A percentile compares a stretch with the other conserved stretches of the same genome.
Evolutionary conservation across 92 coral and sea anemone species (phyloP).

Genomic region (Siderastrea radians): DNA sequence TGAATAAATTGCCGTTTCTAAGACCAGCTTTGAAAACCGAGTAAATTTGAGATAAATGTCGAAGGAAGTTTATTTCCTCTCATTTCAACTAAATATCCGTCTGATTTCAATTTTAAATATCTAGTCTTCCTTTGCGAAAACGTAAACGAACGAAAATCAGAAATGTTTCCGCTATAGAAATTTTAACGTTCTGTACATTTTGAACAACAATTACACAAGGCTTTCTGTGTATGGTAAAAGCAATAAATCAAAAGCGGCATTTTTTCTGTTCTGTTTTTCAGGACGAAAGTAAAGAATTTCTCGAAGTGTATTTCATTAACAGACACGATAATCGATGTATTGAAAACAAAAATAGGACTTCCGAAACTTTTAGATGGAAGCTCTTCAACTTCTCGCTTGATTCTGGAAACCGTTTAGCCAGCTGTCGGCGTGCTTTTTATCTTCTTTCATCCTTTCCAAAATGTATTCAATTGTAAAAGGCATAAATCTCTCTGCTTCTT

Average conservation of each 20-base stretch:
- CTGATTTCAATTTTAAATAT: neutral
- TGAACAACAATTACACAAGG: slow-evolving; percentile 3
- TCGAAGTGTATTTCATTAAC: slow-evolving; percentile 4
- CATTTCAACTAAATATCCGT: neutral
- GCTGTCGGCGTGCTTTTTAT: slow-evolving; percentile 18
- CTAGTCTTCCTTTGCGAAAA: neutral
- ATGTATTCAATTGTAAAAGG: slow-evolving; percentile 19
- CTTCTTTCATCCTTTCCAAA: neutral
- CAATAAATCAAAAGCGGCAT: slow-evolving; percentile 11
- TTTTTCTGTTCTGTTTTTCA: neutral
- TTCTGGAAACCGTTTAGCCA: slow-evolving; percentile 39
- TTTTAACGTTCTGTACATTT: neutral
- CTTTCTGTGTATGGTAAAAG: neutral
- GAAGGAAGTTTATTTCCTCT: slow-evolving; percentile 5
- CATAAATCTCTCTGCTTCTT: slow-evolving; percentile 20
- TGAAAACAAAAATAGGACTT: slow-evolving; percentile 24
- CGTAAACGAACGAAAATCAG: neutral
- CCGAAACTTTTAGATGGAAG: slow-evolving; percentile 21
- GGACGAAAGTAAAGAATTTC: slow-evolving; percentile 20
- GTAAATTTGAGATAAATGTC: slow-evolving; percentile 16
- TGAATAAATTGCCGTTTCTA: slow-evolving; percentile 89
- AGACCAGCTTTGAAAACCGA: slow-evolving; percentile 23
- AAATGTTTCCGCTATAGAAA: neutral
- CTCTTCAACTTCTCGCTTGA: slow-evolving; percentile 13
- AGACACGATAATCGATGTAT: slow-evolving; percentile 11